Evolutionary conservation across 2,797 vertebrate species (phyloP).

Genomic region (Xenops minutus): DNA sequence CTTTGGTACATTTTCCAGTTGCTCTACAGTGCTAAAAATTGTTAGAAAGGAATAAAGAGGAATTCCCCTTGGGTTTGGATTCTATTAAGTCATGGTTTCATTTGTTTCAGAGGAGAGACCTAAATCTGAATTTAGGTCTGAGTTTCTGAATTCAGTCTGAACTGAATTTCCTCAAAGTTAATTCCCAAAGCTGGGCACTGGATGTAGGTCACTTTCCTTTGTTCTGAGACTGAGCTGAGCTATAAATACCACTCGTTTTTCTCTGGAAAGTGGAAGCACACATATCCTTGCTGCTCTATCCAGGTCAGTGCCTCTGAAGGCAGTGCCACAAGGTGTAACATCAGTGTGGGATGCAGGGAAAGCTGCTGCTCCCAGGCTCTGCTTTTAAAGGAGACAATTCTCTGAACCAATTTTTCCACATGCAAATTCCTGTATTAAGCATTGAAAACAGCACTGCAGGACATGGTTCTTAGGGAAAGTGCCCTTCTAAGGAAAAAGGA

Average conservation of each 20-base stretch:
- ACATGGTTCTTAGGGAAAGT: background rate
- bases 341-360: background rate
- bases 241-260: background rate
- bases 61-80: background rate
- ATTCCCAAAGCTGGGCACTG: background rate
- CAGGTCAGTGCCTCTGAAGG: background rate
- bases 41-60: background rate
- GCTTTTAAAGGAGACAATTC: background rate
- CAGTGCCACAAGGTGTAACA: background rate
- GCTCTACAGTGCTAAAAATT: background rate
- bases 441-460: background rate
- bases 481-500: background rate
- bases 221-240: conserved; percentile 5
- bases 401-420: background rate
- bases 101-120: conserved; percentile 1
- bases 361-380: background rate
- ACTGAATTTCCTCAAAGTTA: background rate
- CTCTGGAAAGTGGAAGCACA: background rate
- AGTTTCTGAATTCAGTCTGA: background rate
- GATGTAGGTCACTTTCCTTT: conserved; percentile 34
- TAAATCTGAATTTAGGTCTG: background rate
- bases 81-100: background rate
- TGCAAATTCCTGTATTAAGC: background rate
- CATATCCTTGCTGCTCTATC: background rate
- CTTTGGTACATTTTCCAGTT: background rate